A percentile compares a stretch with the other conserved stretches of the same genome.
These are phyloP conservation scores for Malurus splendens DNA, from an alignment of 2,797 vertebrate genomes.

Conservation along the genomic window DNA sequence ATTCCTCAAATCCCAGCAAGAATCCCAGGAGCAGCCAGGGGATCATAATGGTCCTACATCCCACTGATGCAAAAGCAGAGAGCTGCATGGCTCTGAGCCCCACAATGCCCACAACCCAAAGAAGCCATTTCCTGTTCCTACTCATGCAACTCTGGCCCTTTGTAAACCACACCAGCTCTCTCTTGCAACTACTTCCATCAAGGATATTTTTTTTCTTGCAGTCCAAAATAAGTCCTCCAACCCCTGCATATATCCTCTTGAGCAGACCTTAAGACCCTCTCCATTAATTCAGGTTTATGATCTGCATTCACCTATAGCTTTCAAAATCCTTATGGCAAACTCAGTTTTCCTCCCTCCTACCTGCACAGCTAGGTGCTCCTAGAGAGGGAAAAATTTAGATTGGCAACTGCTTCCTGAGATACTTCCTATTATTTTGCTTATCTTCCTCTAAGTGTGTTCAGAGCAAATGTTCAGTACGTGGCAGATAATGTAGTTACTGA, in stretches of 20 bases:
- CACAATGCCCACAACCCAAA: neutral
- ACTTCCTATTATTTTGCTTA: slow-evolving; percentile 43
- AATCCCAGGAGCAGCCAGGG: neutral
- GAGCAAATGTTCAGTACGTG: slow-evolving; percentile 16
- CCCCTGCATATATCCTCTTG: neutral
- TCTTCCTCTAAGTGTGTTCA: slow-evolving; percentile 31
- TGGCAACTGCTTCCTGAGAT: slow-evolving; percentile 18
- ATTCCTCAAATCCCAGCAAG: neutral
- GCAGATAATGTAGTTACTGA: slow-evolving; percentile 29
- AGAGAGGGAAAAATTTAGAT: neutral
- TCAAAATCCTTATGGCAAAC: neutral
- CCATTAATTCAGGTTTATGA: neutral
- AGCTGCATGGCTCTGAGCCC: neutral
- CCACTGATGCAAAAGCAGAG: neutral
- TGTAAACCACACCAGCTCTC: neutral
- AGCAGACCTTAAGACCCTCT: neutral
- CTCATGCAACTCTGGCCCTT: neutral
- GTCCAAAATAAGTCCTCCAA: neutral
- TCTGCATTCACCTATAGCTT: neutral
- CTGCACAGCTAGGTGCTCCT: neutral
- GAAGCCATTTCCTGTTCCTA: neutral
- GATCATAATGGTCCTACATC: neutral
- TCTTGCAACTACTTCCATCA: neutral
- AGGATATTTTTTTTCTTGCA: neutral
- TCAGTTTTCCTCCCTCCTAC: neutral